A percentile compares a stretch with the other conserved stretches of the same genome.
Conservation (phyloP, 2,888 invertebrate species). For the Coleophora flavipennella region DNA sequence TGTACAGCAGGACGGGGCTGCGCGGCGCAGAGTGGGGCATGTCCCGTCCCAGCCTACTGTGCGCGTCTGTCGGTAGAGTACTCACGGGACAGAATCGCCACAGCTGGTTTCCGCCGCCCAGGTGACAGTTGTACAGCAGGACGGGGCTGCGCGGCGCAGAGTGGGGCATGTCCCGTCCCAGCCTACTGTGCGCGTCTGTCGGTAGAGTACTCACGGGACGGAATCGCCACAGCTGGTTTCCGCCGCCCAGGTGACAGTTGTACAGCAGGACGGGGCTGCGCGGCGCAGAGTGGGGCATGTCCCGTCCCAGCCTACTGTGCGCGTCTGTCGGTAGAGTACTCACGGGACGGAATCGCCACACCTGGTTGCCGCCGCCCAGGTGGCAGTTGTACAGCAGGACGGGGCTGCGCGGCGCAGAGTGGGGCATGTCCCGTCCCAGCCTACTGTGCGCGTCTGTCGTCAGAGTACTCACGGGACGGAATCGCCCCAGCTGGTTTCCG, state of each 20-base stretch:
- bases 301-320: too few species aligned
- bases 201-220: slow-evolving; percentile 67
- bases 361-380: slow-evolving; percentile 92
- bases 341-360: slow-evolving; percentile 86
- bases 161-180: slow-evolving; percentile 89
- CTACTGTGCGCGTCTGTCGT: too few species aligned
- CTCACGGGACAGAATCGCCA: slow-evolving; percentile 85
- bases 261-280: slow-evolving; percentile 85
- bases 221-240: slow-evolving; percentile 94
- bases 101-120: slow-evolving; percentile 92
- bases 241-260: slow-evolving; percentile 90
- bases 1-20: slow-evolving; percentile 85
- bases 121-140: slow-evolving; percentile 88
- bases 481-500: slow-evolving; percentile 95
- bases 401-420: slow-evolving; percentile 78
- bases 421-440: slow-evolving; percentile 91
- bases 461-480: slow-evolving; percentile 72
- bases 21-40: slow-evolving; percentile 78
- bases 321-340: slow-evolving; percentile 32
- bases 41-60: too few species aligned
- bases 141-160: slow-evolving; percentile 80
- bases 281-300: slow-evolving; percentile 79
- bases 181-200: too few species aligned
- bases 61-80: too few species aligned
- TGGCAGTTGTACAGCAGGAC: slow-evolving; percentile 90